Evolutionary conservation across 2,797 vertebrate species (phyloP), one percentile per base, ranked within the genome.

Genomic region (Rhinichthys osculus): DNA sequence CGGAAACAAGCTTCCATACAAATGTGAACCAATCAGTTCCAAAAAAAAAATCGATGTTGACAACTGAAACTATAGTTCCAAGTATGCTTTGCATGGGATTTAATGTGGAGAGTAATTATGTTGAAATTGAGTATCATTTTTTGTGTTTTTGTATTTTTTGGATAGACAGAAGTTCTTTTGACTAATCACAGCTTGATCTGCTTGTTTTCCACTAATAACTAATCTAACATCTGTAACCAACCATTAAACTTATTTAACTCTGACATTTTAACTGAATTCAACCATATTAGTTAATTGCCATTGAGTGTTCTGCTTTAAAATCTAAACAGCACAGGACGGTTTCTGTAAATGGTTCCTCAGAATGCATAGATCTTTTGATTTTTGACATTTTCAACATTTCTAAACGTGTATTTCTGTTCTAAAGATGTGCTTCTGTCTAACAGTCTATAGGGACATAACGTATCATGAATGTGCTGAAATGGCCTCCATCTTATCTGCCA

Each of bases 401-500:
- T 33, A 35, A 74, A 76, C 17, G 0, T 14, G 14, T 52, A 52
- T 52, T 52, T 52, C 50, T 52, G 50, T 19, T 52, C 50, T 19
- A 52, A 52, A 19, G 16, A 19, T 50, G 73, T 19, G 4, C 35
- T 57, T 54, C 19, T 23, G 73, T 3, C 30, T 21, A 11, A 54
- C n/a, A 27, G 23, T 33, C 14, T 72, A 23, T 70, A 27, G 23
- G 27, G 16, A 42, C 30, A 81, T 33, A 81, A 23, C 19, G 2
- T 27, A 30, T 8, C 8, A 57, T 70, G 47, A 82, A 70, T 59
- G 40, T 76, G 57, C 71, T 83, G 89, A 92, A 44, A 77, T 62
- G 16, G 2, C 44, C 14, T 76, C 50, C 66, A 69, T 79, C 69
- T 82, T 74, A 50, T 70, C 40, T 86, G 4, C 13, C 1, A 3